phyloP scores from a whole-genome alignment of 2,113 vertebrate genomes.

The Dissostichus mawsoni region DNA sequence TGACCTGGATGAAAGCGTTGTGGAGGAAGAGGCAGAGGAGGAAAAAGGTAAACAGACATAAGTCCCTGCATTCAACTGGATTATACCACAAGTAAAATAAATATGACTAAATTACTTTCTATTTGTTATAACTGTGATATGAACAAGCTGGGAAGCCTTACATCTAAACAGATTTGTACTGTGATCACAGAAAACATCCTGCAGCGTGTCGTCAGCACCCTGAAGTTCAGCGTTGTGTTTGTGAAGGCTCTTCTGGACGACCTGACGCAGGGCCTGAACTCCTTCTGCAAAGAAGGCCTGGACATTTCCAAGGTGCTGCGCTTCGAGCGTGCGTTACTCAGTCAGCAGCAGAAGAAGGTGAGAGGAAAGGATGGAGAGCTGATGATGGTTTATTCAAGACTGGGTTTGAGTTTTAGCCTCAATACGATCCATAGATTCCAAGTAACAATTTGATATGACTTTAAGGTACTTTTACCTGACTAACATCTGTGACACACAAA shows the following conservation, averaged over 20 bases:
- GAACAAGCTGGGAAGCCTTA: background rate
- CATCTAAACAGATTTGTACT: background rate
- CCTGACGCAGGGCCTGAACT: slow-evolving; percentile 66
- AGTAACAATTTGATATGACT: background rate
- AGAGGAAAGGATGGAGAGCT: background rate
- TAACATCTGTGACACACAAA: background rate
- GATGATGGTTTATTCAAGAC: background rate
- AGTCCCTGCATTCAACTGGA: background rate
- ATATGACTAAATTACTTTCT: background rate
- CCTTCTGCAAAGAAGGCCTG: slow-evolving; percentile 76
- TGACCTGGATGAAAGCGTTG: slow-evolving; percentile 64
- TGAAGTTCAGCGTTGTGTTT: slow-evolving; percentile 78
- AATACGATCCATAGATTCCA: background rate
- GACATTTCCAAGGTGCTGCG: slow-evolving; percentile 79
- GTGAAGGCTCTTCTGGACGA: slow-evolving; percentile 77
- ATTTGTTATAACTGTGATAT: background rate
- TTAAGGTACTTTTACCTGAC: background rate
- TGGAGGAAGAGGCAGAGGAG: slow-evolving; percentile 63
- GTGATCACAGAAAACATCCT: slow-evolving; percentile 71
- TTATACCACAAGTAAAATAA: background rate
- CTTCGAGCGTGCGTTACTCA: slow-evolving; percentile 72
- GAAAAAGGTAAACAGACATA: slow-evolving; percentile 53
- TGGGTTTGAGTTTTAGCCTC: background rate
- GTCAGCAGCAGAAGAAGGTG: slow-evolving; percentile 80
- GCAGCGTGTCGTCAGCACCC: slow-evolving; percentile 63